These are phyloP conservation scores for Coptotermes formosanus DNA, from an alignment of 1,140 invertebrate species.

Conservation along the genomic window DNA sequence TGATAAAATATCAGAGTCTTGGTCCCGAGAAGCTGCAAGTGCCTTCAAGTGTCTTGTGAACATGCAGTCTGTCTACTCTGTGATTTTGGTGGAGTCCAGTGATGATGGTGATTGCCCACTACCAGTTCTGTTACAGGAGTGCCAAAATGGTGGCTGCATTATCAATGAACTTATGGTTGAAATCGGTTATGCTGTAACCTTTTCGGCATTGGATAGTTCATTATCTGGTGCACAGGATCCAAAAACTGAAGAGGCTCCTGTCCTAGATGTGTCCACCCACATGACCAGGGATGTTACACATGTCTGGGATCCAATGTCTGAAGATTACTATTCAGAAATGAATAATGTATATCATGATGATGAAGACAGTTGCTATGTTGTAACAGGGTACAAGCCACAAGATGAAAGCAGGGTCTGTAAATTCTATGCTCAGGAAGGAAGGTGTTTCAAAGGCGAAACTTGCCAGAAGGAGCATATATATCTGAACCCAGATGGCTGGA, in stretches of 20 bases:
- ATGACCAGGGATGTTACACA: no score
- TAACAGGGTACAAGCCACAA: background rate
- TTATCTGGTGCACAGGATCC: no score
- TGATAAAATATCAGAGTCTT: background rate
- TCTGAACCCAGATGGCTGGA: background rate
- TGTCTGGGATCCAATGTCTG: background rate
- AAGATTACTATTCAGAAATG: background rate
- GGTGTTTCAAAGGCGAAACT: background rate
- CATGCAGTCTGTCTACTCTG: background rate
- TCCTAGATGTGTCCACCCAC: background rate
- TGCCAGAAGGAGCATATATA: background rate
- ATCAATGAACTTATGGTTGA: background rate
- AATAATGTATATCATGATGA: constrained; percentile 25
- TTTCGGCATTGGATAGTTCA: background rate
- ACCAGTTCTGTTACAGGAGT: background rate
- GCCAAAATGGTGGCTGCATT: background rate
- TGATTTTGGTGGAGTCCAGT: background rate
- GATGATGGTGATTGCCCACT: background rate
- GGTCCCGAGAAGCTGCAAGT: background rate
- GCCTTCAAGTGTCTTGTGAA: background rate
- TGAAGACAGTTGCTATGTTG: background rate
- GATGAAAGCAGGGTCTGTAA: background rate
- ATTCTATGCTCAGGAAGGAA: background rate
- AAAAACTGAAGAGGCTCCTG: no score
- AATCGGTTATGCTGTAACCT: background rate